phyloP scores from a whole-genome alignment of 2,888 invertebrate genomes.

The Drosophila paranaensis region DNA sequence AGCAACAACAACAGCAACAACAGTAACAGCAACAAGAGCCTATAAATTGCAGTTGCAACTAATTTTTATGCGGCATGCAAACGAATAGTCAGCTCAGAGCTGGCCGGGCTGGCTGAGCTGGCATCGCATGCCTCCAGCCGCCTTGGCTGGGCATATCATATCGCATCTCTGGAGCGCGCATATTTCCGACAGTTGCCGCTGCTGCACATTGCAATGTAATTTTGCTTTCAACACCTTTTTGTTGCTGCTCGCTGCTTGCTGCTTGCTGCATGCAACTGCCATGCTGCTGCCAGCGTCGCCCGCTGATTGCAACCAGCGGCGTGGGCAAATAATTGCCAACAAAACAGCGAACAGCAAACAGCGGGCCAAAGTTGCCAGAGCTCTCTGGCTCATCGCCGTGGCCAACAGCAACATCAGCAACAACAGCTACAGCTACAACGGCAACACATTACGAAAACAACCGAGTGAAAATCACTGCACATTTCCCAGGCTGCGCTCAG shows the following conservation, averaged over 20 bases:
- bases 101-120: neutral
- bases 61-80: slow-evolving; percentile 77
- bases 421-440: slow-evolving; percentile 8
- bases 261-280: slow-evolving; percentile 60
- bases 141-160: slow-evolving; percentile 66
- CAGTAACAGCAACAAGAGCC: slow-evolving; percentile 33
- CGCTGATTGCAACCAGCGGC: slow-evolving; percentile 72
- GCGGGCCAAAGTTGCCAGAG: slow-evolving; percentile 41
- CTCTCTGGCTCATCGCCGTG: slow-evolving; percentile 37
- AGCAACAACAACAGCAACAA: slow-evolving; percentile 19
- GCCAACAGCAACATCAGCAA: slow-evolving; percentile 20
- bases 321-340: slow-evolving; percentile 79
- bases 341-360: slow-evolving; percentile 55
- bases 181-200: slow-evolving; percentile 72
- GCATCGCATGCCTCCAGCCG: slow-evolving; percentile 8
- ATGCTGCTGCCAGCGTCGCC: slow-evolving; percentile 51
- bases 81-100: slow-evolving; percentile 41
- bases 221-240: slow-evolving; percentile 79
- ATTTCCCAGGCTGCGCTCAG: slow-evolving; percentile 77
- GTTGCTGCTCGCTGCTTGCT: slow-evolving; percentile 43
- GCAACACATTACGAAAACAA: slow-evolving; percentile 33
- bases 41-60: slow-evolving; percentile 75
- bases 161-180: slow-evolving; percentile 70
- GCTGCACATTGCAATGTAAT: slow-evolving; percentile 74
- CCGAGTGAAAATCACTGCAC: slow-evolving; percentile 71